These are phyloP conservation scores for Mandrillus leucophaeus DNA, from an alignment of 2,113 vertebrate genomes.

Conservation along the genomic window DNA sequence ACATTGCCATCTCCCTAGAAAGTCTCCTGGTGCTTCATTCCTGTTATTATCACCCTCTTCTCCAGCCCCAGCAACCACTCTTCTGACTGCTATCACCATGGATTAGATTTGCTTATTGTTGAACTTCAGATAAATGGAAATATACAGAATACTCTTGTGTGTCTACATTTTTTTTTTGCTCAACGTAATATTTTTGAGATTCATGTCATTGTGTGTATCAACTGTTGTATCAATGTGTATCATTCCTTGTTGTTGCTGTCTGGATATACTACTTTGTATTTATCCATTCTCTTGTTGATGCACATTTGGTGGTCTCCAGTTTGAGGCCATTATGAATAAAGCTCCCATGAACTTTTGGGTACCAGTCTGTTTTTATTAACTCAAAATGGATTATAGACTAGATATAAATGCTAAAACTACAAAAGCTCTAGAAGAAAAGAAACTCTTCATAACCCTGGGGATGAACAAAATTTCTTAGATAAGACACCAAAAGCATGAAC, in stretches of 20 bases:
- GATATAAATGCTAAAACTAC: background rate
- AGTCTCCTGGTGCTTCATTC: background rate
- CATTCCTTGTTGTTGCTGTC: background rate
- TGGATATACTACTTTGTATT: background rate
- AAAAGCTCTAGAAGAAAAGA: constrained; percentile 6
- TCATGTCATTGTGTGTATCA: background rate
- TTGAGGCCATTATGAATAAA: background rate
- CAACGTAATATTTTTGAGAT: background rate
- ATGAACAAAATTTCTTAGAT: background rate
- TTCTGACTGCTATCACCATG: background rate
- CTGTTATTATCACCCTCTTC: fast-evolving
- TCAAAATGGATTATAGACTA: background rate
- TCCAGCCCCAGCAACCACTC: background rate
- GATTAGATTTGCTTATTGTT: background rate
- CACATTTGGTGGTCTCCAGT: background rate
- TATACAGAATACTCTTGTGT: background rate
- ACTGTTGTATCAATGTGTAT: background rate
- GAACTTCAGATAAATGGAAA: background rate
- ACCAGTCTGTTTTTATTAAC: background rate
- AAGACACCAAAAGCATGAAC: background rate
- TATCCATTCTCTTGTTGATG: background rate
- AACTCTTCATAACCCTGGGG: background rate
- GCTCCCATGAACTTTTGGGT: background rate
- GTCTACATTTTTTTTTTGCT: background rate
- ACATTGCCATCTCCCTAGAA: background rate